Evolutionary conservation across 2,113 vertebrate species (phyloP).

Genomic region (Mormyrus lacerda): DNA sequence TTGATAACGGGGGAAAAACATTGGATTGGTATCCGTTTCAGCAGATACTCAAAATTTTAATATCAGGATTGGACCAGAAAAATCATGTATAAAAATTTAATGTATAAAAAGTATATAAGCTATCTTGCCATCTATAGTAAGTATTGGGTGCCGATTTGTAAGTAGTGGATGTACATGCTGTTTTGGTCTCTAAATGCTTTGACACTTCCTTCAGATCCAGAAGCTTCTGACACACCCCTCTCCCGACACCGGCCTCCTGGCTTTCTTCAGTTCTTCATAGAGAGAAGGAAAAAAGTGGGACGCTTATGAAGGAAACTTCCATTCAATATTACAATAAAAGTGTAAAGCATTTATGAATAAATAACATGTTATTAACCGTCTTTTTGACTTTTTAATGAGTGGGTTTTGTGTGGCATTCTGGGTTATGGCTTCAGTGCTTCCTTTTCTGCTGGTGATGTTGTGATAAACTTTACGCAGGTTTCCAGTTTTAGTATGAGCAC

Average conservation of each 20-base stretch:
- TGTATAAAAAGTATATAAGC: not conserved
- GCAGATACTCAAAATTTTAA: not conserved
- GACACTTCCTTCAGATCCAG: constrained; percentile 62
- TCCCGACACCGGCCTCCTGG: constrained; percentile 73
- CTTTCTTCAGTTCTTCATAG: constrained; percentile 63
- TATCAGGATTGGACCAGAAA: not conserved
- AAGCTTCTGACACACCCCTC: constrained; percentile 70
- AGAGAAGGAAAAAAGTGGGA: not conserved
- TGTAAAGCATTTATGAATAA: not conserved
- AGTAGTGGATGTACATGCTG: not conserved
- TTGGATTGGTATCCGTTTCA: not conserved
- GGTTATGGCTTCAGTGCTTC: not conserved
- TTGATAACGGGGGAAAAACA: not conserved
- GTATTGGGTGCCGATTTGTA: not conserved
- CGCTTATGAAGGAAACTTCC: not conserved
- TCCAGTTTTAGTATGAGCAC: not conserved
- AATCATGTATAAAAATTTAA: not conserved
- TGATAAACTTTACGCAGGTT: not conserved
- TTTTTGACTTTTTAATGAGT: not conserved
- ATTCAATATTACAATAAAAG: not conserved
- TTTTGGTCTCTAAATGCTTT: not conserved
- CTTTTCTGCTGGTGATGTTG: not conserved
- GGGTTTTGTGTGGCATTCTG: not conserved
- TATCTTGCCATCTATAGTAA: not conserved
- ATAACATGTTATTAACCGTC: not conserved